Evolutionary conservation across 2,797 vertebrate genomes (phyloP), one percentile per base, ranked within the genome.

Genomic region (Propithecus deckenii): DNA sequence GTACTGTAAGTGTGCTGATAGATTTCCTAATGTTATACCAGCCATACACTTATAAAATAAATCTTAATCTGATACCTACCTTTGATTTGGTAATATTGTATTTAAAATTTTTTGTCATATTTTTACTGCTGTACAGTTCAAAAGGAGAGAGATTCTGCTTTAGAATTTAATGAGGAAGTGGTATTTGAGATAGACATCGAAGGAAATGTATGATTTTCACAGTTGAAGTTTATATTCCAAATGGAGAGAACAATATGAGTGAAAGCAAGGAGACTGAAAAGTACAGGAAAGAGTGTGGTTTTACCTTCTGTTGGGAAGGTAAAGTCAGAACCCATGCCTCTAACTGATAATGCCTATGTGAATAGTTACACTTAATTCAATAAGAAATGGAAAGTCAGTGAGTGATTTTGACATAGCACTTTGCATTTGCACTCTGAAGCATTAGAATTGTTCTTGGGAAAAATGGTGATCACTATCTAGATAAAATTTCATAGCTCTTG

Each of bases 401-500:
- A 59, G 25, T 57, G 41, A 83, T 86, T 91, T 89, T 80, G 67
- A 85, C n/a, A 15, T 61, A 35, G 38, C 32, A 35, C 35, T 83
- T 89, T 13, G 10, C 76, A 88, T 85, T 85, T 69, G 25, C 12
- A 74, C 55, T 86, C 41, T 65, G 75, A 86, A 89, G 35, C 41
- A 61, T 61, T 65, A 61, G 13, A 83, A 74, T 89, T 61, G 8
- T 95, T 95, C 59, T 87, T 94, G 28, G 83, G 41, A 84, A 92
- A 83, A 87, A 63, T 35, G 32, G 8, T 84, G 48, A 75, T 89
- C 23, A 17, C 41, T 80, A 14, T 52, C 67, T 84, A 87, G 10
- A 50, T 61, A 95, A 67, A 78, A 95, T 86, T 88, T 71, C 30
- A 35, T 67, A 86, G 10, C 59, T 95, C 41, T 89, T 89, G 41